A percentile compares a stretch with the other conserved stretches of the same genome.
phyloP scores from a whole-genome alignment of 2,888 invertebrate genomes.

The Cotesia congregata region DNA sequence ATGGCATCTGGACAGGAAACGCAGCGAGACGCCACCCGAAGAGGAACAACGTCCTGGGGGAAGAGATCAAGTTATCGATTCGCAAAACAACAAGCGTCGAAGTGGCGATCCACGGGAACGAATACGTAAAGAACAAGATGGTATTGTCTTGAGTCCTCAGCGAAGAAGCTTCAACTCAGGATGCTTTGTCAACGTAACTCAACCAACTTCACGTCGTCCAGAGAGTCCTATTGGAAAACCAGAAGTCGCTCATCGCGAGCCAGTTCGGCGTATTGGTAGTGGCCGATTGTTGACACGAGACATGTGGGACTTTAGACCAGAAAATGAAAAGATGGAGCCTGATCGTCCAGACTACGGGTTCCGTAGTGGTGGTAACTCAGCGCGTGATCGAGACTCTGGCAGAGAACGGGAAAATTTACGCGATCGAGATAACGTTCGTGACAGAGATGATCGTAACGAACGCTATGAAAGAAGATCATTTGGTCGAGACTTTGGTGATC shows the following conservation, averaged over 20 bases:
- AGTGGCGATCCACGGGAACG: conserved; percentile 82
- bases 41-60: conserved; percentile 74
- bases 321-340: conserved; percentile 64
- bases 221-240: conserved; percentile 69
- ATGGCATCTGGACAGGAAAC: conserved; percentile 74
- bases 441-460: conserved; percentile 68
- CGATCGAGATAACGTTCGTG: conserved; percentile 66
- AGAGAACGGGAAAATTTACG: conserved; percentile 57
- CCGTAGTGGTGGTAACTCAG: conserved; percentile 54
- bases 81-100: conserved; percentile 70
- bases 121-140: conserved; percentile 85
- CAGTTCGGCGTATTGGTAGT: conserved; percentile 83
- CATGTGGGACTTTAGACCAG: conserved; percentile 73
- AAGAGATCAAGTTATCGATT: conserved; percentile 39
- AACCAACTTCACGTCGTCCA: conserved; percentile 61
- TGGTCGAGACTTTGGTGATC: conserved; percentile 72
- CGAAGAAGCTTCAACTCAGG: conserved; percentile 89
- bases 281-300: conserved; percentile 84
- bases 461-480: conserved; percentile 72
- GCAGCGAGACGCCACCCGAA: conserved; percentile 76
- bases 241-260: conserved; percentile 68
- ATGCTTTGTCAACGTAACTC: conserved; percentile 78
- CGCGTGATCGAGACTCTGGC: conserved; percentile 57
- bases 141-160: conserved; percentile 88
- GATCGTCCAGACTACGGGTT: conserved; percentile 65